Conservation (phyloP, 1,140 invertebrate genomes). For the Triops cancriformis region DNA sequence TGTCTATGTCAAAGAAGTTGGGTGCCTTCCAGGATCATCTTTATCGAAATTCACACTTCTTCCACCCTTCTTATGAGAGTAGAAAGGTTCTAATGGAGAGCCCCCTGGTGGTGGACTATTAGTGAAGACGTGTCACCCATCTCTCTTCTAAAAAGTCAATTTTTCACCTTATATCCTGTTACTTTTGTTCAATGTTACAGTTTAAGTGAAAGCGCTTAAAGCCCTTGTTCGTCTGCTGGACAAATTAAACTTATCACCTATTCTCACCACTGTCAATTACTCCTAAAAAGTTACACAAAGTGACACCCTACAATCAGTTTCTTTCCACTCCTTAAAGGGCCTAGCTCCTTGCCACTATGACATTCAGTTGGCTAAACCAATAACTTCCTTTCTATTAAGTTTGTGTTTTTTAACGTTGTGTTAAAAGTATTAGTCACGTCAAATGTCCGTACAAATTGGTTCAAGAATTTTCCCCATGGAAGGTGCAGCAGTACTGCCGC, state of each 20-base stretch:
- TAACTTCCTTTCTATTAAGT: not conserved
- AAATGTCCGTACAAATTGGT: not conserved
- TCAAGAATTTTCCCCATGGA: not conserved
- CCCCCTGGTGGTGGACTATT: too few relatives aligned
- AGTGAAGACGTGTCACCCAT: not conserved
- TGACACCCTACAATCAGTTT: not conserved
- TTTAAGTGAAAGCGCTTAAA: not conserved
- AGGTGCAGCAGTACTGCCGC: not conserved
- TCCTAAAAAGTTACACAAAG: not conserved
- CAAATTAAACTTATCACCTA: not conserved
- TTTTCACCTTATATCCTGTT: not conserved
- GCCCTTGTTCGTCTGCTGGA: not conserved
- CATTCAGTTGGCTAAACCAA: not conserved
- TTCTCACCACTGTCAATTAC: not conserved
- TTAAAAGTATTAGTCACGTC: not conserved
- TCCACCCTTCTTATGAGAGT: too few relatives aligned
- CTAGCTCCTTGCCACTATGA: not conserved
- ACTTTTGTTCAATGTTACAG: not conserved
- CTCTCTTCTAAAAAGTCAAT: not conserved
- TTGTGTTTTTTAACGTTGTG: not conserved
- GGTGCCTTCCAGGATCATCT: too few relatives aligned
- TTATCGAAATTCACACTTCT: too few relatives aligned
- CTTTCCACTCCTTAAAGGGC: not conserved
- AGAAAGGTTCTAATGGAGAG: too few relatives aligned
- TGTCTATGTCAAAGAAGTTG: too few relatives aligned